These are phyloP conservation scores for Acomys russatus DNA, from an alignment of 2,797 vertebrate species.

Conservation along the genomic window DNA sequence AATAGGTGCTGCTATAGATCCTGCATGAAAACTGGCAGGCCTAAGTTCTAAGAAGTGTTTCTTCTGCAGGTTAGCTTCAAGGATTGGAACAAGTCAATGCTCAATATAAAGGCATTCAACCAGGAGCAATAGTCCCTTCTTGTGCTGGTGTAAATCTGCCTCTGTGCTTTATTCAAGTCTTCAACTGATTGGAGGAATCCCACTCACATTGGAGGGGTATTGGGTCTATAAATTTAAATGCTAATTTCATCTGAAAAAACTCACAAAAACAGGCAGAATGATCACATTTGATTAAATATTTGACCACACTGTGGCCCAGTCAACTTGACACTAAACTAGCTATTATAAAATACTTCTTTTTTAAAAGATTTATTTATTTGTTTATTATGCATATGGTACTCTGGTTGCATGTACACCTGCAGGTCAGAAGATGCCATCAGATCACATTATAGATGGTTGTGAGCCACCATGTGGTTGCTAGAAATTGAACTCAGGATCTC, in stretches of 20 bases:
- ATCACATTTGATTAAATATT: slow-evolving; percentile 1
- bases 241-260: slow-evolving; percentile 3
- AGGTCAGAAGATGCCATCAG: no score
- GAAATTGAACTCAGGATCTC: no score
- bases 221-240: not conserved
- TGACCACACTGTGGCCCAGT: not conserved
- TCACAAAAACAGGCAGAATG: slow-evolving; percentile 5
- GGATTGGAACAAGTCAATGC: not conserved
- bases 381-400: no score
- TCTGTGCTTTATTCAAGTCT: slow-evolving; percentile 5
- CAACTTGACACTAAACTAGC: slow-evolving; percentile 25
- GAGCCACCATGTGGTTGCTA: no score
- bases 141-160: not conserved
- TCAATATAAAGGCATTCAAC: not conserved
- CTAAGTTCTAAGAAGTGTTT: not conserved
- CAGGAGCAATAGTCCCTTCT: not conserved
- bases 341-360: not conserved
- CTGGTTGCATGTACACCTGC: no score
- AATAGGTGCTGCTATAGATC: not conserved
- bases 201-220: not conserved
- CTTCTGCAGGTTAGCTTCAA: not conserved
- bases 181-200: not conserved
- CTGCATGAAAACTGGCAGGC: not conserved
- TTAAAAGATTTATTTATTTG: no score
- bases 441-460: no score